phyloP scores from a whole-genome alignment of 1,140 invertebrate genomes.

The Holcopasites calliopsidis region DNA sequence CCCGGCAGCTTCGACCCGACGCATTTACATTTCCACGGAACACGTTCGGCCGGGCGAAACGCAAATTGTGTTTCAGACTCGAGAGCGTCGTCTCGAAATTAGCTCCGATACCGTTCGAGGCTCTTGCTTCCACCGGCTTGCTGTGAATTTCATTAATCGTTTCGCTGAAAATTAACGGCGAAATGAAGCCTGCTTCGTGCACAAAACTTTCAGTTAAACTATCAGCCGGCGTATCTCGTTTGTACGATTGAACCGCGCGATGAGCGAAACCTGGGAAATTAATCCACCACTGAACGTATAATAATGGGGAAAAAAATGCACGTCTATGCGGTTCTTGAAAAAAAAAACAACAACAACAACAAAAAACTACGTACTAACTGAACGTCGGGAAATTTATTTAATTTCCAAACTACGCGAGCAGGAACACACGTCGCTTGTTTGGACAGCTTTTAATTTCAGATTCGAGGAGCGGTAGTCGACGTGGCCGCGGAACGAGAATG shows the following conservation, averaged over 20 bases:
- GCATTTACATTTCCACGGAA: constrained; percentile 21
- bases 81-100: neutral
- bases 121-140: neutral
- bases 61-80: neutral
- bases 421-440: neutral
- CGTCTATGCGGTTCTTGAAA: too few species aligned
- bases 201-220: constrained; percentile 4
- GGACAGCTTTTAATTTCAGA: neutral
- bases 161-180: constrained; percentile 20
- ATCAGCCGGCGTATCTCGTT: neutral
- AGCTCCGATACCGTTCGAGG: neutral
- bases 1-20: neutral
- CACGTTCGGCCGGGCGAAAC: neutral
- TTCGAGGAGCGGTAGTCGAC: neutral
- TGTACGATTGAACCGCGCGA: neutral
- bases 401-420: too few species aligned
- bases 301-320: too few species aligned
- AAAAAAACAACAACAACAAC: too few species aligned
- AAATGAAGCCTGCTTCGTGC: constrained; percentile 3
- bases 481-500: neutral
- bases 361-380: too few species aligned
- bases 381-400: too few species aligned
- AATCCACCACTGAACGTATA: too few species aligned
- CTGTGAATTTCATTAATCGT: constrained; percentile 24
- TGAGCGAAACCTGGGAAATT: too few species aligned